A percentile compares a stretch with the other conserved stretches of the same genome.
phyloP scores from a whole-genome alignment of 2,113 vertebrate genomes.

The Phalacrocorax brasilianus region DNA sequence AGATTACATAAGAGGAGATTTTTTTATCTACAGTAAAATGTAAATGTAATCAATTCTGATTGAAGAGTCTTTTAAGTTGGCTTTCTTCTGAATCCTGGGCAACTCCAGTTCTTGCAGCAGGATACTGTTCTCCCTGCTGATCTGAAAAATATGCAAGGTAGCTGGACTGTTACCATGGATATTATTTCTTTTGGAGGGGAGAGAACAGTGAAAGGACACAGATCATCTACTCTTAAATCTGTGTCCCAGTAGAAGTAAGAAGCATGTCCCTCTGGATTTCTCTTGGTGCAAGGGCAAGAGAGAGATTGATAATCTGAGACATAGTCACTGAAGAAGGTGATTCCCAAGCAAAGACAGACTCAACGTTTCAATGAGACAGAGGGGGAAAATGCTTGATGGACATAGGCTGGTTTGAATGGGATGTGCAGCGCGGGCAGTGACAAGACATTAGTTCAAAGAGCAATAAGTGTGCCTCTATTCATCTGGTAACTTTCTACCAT shows the following conservation, averaged over 20 bases:
- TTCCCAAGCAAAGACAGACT: neutral
- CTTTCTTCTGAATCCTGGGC: neutral
- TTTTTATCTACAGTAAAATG: neutral
- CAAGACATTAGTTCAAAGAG: neutral
- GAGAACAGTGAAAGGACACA: neutral
- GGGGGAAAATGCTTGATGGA: neutral
- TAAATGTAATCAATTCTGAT: constrained; percentile 27
- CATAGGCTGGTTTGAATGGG: neutral
- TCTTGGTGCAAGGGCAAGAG: neutral
- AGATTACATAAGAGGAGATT: neutral
- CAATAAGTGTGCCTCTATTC: rapidly evolving
- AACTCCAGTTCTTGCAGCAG: neutral
- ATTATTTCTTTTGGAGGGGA: neutral
- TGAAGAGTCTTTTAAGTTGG: neutral
- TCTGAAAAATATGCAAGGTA: neutral
- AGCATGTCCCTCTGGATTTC: neutral
- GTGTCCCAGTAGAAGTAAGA: neutral
- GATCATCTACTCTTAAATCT: neutral
- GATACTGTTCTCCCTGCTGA: neutral
- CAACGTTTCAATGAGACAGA: neutral
- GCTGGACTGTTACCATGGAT: neutral
- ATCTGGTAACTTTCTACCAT: neutral
- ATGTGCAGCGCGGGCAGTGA: neutral
- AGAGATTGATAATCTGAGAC: neutral
- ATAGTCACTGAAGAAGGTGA: neutral